Percentiles rank a stretch among this genome's conserved stretches.
Conservation (phyloP, 2,888 invertebrate genomes). For the Nasonia oneida region DNA sequence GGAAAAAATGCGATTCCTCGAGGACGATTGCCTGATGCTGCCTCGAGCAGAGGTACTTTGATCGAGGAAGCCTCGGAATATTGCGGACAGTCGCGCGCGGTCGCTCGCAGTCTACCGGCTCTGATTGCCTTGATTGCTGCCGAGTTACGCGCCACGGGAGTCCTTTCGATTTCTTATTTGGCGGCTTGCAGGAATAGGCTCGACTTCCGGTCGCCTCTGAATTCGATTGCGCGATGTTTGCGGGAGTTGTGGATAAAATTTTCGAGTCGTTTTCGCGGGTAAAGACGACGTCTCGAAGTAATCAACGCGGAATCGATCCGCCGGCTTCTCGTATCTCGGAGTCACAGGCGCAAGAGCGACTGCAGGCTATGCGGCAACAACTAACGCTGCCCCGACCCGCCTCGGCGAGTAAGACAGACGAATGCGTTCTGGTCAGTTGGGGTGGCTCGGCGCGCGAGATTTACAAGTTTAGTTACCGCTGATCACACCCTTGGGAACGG, state of each 20-base stretch:
- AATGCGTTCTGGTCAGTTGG: slow-evolving; percentile 79
- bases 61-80: neutral
- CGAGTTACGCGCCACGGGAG: no score
- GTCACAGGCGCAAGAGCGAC: neutral
- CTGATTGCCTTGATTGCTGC: neutral
- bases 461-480: slow-evolving; percentile 79
- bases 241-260: no score
- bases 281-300: no score
- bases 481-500: slow-evolving; percentile 78
- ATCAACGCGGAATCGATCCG: neutral
- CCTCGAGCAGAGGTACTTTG: neutral
- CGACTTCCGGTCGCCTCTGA: neutral
- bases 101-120: neutral
- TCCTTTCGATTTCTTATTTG: neutral
- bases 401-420: slow-evolving; percentile 75
- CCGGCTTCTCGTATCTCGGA: neutral
- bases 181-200: neutral
- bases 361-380: neutral
- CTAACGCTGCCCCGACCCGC: neutral
- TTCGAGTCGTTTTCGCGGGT: no score
- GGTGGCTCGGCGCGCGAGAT: slow-evolving; percentile 73
- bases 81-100: neutral
- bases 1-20: slow-evolving; percentile 57
- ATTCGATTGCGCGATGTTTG: neutral
- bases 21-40: neutral